A percentile compares a stretch with the other conserved stretches of the same genome.
phyloP scores from a whole-genome alignment of 2,888 invertebrate species.

The Diplolepis rosae region DNA sequence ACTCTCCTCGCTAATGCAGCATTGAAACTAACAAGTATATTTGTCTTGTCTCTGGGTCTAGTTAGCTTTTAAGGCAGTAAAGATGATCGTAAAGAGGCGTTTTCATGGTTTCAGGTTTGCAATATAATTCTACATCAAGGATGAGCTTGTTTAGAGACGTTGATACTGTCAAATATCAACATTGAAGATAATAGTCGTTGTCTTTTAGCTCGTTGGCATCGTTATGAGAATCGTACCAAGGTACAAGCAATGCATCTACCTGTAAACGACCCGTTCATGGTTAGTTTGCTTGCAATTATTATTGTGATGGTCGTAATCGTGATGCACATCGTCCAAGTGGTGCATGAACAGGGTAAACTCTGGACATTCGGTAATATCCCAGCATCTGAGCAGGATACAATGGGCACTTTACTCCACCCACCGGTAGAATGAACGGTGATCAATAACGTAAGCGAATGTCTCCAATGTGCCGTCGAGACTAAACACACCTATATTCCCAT shows the following conservation, averaged over 20 bases:
- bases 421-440: slow-evolving; percentile 51
- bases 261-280: slow-evolving; percentile 62
- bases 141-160: neutral
- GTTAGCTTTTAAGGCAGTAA: neutral
- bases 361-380: slow-evolving; percentile 61
- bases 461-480: slow-evolving; percentile 27
- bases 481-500: slow-evolving; percentile 20
- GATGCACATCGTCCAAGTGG: slow-evolving; percentile 37
- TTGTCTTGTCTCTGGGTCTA: neutral
- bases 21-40: neutral
- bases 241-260: slow-evolving; percentile 40
- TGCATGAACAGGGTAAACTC: slow-evolving; percentile 40
- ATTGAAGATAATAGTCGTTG: slow-evolving; percentile 19
- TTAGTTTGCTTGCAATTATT: slow-evolving; percentile 64
- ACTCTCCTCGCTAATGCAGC: neutral
- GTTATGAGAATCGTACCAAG: slow-evolving; percentile 46
- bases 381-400: slow-evolving; percentile 59
- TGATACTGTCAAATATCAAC: slow-evolving; percentile 11
- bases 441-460: slow-evolving; percentile 44
- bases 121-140: slow-evolving; percentile 18
- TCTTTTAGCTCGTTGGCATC: slow-evolving; percentile 30
- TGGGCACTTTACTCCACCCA: slow-evolving; percentile 52
- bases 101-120: neutral
- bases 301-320: slow-evolving; percentile 53
- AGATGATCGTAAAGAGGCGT: neutral